These are phyloP conservation scores for Ricordea florida DNA, from an alignment of 92 coral and sea anemone genomes.

Conservation along the genomic window DNA sequence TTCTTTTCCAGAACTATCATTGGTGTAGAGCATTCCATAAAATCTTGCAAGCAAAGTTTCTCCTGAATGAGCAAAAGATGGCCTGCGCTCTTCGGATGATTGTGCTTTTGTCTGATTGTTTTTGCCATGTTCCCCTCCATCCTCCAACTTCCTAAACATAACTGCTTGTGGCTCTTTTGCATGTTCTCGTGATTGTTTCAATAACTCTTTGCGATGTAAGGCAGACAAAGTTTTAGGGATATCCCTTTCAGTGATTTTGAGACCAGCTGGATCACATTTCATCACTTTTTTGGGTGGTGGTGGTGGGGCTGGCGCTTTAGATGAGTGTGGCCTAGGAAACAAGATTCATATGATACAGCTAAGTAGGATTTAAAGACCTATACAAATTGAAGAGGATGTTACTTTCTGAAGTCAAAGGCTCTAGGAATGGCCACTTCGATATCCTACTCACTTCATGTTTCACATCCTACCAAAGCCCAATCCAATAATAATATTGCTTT, in stretches of 20 bases:
- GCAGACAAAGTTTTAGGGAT: constrained; percentile 41
- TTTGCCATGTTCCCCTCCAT: background rate
- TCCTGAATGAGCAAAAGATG: constrained; percentile 55
- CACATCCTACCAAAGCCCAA: too few species aligned
- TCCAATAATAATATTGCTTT: too few species aligned
- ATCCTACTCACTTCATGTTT: too few species aligned
- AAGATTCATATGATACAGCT: background rate
- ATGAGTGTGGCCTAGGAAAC: constrained; percentile 25
- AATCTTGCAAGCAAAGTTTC: constrained; percentile 75
- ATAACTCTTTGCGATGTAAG: constrained; percentile 44
- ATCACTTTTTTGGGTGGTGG: constrained; percentile 54
- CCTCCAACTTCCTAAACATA: constrained; percentile 51
- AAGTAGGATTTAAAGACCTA: too few species aligned
- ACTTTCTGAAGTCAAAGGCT: too few species aligned
- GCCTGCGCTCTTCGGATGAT: constrained; percentile 43
- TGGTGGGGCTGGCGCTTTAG: constrained; percentile 65
- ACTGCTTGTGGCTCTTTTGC: constrained; percentile 70
- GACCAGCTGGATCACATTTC: constrained; percentile 60
- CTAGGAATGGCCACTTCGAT: too few species aligned
- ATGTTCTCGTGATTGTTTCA: constrained; percentile 47
- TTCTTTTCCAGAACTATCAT: constrained; percentile 62
- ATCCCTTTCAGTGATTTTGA: constrained; percentile 35
- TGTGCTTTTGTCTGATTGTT: background rate
- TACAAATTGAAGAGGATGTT: too few species aligned
- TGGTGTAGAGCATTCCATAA: constrained; percentile 77